Conservation (phyloP, 2,797 vertebrate species). For the Setipinna tenuifilis region DNA sequence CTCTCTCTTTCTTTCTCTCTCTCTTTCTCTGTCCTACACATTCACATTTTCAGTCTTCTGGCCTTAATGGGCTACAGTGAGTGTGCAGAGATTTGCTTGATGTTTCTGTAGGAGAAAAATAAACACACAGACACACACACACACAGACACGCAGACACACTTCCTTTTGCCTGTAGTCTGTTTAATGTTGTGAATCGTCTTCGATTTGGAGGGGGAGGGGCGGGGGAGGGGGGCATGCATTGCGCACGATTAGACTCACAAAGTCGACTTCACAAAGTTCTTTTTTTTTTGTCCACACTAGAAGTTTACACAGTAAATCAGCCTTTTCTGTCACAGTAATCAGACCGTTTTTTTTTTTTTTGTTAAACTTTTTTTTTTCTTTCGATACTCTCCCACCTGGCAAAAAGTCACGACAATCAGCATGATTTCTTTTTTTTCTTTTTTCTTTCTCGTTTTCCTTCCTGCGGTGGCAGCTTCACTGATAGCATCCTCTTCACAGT, state of each 20-base stretch:
- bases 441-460: no score
- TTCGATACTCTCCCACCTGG: neutral
- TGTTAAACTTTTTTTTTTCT: neutral
- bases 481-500: neutral
- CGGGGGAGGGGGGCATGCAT: no score
- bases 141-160: neutral
- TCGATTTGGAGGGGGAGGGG: neutral
- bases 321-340: no score
- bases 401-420: neutral
- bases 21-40: neutral
- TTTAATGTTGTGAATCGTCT: neutral
- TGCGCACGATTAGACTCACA: neutral
- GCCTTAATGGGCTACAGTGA: neutral
- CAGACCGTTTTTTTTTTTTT: no score
- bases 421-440: neutral
- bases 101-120: neutral
- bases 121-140: neutral
- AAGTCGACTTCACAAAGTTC: neutral
- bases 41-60: neutral
- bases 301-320: neutral
- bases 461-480: neutral
- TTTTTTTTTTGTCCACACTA: neutral
- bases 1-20: slow-evolving; percentile 18
- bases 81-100: neutral
- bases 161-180: neutral